phyloP scores from a whole-genome alignment of 2,888 invertebrate species.

The Tetragonisca angustula region DNA sequence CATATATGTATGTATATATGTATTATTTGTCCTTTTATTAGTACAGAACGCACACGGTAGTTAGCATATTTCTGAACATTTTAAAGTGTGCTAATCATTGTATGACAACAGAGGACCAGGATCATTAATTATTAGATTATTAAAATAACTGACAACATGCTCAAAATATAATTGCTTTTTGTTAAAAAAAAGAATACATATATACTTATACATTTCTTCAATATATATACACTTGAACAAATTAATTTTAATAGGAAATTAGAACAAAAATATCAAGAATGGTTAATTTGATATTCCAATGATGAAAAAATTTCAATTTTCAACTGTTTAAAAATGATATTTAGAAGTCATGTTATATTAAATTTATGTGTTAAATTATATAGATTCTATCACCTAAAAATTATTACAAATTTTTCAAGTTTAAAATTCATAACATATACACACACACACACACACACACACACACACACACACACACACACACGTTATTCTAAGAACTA shows the following conservation, averaged over 20 bases:
- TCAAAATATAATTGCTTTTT: constrained; percentile 60
- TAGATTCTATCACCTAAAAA: constrained; percentile 4
- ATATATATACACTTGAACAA: background rate
- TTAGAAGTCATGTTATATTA: background rate
- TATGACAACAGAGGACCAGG: constrained; percentile 70
- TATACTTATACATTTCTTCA: constrained; percentile 30
- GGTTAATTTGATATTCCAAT: background rate
- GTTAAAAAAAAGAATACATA: constrained; percentile 33
- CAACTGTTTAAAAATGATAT: background rate
- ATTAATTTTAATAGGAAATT: constrained; percentile 15
- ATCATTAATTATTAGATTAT: constrained; percentile 64
- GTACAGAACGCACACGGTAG: constrained; percentile 55
- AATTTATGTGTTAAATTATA: background rate
- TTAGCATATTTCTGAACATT: constrained; percentile 48
- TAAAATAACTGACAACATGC: constrained; percentile 62
- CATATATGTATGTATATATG: constrained; percentile 11
- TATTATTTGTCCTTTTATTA: constrained; percentile 51
- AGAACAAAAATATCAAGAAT: background rate
- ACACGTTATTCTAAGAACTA: background rate
- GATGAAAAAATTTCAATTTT: background rate
- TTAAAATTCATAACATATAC: constrained; percentile 4
- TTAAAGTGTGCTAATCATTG: constrained; percentile 62
- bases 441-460: background rate
- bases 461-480: too few species aligned
- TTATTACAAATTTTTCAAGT: background rate